These are phyloP conservation scores for Drosophila azteca DNA, from an alignment of 1,140 invertebrate species.

Conservation along the genomic window DNA sequence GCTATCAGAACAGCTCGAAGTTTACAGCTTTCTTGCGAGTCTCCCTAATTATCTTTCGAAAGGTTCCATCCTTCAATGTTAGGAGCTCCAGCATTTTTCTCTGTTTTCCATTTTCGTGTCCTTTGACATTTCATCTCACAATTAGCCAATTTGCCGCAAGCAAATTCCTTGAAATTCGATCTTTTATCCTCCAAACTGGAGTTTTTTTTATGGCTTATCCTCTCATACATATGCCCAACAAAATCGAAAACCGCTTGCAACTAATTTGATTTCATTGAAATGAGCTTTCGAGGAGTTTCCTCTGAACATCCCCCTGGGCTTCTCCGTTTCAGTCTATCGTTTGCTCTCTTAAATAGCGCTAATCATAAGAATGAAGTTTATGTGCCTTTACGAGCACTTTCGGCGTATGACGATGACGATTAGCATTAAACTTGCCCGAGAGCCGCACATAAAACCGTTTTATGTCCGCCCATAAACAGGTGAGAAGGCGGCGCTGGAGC, in stretches of 20 bases:
- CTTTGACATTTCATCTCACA: too few relatives aligned
- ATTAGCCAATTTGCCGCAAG: too few relatives aligned
- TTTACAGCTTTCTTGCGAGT: too few relatives aligned
- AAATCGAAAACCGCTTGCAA: conserved; percentile 58
- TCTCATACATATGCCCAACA: conserved; percentile 12
- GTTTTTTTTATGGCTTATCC: conserved; percentile 5
- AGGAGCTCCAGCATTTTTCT: too few relatives aligned
- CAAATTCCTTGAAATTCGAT: too few relatives aligned
- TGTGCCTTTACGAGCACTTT: conserved; percentile 49
- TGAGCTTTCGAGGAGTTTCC: conserved; percentile 18
- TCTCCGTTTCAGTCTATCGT: conserved; percentile 6
- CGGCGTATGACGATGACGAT: conserved; percentile 65
- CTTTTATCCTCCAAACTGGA: neutral
- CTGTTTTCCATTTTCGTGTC: too few relatives aligned
- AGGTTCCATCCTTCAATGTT: too few relatives aligned
- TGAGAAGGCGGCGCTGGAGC: conserved; percentile 20
- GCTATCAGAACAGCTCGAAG: too few relatives aligned
- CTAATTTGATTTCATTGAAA: conserved; percentile 73
- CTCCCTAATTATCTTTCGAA: too few relatives aligned
- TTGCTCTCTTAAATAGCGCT: conserved; percentile 41
- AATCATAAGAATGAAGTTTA: conserved; percentile 69
- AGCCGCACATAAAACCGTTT: conserved; percentile 68
- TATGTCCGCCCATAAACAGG: conserved; percentile 67
- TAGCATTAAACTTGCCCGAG: conserved; percentile 72
- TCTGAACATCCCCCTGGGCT: conserved; percentile 15